phyloP scores from a whole-genome alignment of 2,113 vertebrate genomes.

The Strix aluco region DNA sequence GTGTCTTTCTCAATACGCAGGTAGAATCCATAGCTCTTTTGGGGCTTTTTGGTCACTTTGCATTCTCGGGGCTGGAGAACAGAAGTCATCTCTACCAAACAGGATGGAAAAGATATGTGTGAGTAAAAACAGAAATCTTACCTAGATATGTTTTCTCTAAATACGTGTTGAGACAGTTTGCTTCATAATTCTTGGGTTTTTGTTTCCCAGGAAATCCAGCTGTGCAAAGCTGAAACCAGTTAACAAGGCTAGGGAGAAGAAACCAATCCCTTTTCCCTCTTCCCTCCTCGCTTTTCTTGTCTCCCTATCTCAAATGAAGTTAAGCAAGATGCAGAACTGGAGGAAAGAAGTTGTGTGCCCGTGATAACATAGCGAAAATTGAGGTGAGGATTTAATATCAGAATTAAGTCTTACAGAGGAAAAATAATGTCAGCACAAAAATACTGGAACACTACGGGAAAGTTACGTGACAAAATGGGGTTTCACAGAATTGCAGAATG shows the following conservation, averaged over 20 bases:
- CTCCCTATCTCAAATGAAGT: neutral
- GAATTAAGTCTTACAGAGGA: neutral
- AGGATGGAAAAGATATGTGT: neutral
- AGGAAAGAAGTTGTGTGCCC: neutral
- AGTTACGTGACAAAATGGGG: neutral
- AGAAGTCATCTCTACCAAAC: slow-evolving; percentile 78
- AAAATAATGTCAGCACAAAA: neutral
- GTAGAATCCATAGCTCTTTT: slow-evolving; percentile 87
- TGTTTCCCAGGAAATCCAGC: neutral
- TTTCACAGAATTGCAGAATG: neutral
- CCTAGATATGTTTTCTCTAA: neutral
- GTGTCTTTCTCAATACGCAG: slow-evolving; percentile 84
- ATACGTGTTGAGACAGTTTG: neutral
- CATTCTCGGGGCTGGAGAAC: slow-evolving; percentile 80
- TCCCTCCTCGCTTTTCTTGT: neutral
- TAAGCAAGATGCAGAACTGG: neutral
- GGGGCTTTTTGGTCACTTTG: slow-evolving; percentile 79
- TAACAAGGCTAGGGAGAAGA: neutral
- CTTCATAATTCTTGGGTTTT: neutral
- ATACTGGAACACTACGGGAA: neutral
- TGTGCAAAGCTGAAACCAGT: neutral
- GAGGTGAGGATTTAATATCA: neutral
- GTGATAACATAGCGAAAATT: neutral
- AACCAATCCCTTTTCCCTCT: neutral
- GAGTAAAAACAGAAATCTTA: neutral